Base-by-base conservation (phyloP, 2,888 invertebrate genomes). In the Parasteatoda lunata region DNA sequence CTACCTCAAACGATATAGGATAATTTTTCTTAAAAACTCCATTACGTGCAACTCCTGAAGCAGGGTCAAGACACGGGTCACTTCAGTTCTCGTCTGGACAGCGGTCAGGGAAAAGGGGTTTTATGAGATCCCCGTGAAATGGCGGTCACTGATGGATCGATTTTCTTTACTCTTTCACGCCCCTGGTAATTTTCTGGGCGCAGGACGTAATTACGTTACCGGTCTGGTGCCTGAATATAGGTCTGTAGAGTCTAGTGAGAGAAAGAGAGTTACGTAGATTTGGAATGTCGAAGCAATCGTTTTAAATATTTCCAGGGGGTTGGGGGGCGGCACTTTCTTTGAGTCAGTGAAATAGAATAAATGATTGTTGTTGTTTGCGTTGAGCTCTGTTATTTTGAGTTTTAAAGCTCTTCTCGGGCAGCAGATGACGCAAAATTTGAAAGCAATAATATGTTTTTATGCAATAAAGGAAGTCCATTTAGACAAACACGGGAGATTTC, bases 141-240 rank as follows among this genome's bases (percentile, higher is more conserved):
- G 59, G 59, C 59, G 9, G 59, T 59, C 59, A 59, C n/a, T 59
- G 59, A 59, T 59, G 59, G n/a, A 59, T 59, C 59, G 59, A 59
- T 59, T 13, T 59, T 59, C n/a, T 59, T 30, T 30, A 30, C 30
- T 30, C 30, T 30, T 30, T n/a, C n/a, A 59, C 59, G 59, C 59
- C 59, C n/a, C 59, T n/a, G 9, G 59, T 59, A 59, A 59, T 59
- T 59, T 59, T 59, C 9, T 7, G 59, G 30, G 30, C 8, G 8
- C 7, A 13, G 11, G 59, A 7, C 9, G 59, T 59, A 59, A 59
- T 59, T 59, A 59, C 30, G 30, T 30, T 59, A 13, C 8, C 8
- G 8, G 11, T 59, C 59, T 7, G 11, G 4, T 59, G 59, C 59
- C 59, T 9, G n/a, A 59, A 59, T 59, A n/a, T 59, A 59, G 59